Evolutionary conservation across 2,113 vertebrate genomes (phyloP), one percentile per base, ranked within the genome.

Genomic region (Spea bombifrons): DNA sequence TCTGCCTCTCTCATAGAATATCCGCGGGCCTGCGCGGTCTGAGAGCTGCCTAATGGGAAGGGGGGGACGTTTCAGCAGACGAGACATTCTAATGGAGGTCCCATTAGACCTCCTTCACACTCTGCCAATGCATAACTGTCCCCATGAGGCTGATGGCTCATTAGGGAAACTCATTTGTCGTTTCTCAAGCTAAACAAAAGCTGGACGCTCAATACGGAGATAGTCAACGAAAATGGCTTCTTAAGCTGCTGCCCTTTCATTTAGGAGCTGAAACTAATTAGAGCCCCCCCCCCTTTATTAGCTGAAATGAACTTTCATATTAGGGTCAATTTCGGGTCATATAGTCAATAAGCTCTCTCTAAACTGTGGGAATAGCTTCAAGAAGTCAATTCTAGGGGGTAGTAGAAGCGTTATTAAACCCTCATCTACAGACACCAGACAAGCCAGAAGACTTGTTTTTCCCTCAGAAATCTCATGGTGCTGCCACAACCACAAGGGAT

Each of bases 71-170:
- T 46, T 52, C 17, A 55, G 73, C 73, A 75, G 68, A 52, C 49
- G 16, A 49, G 47, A 46, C 8, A 44, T 63, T 45, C 69, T 78
- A 78, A 78, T 78, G 76, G 69, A 66, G 69, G 61, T 78, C 76
- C 68, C 59, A 78, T 76, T 76, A 76, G 75, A 30, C 65, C 8
- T 50, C 50, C 75, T 76, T 76, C 75, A 76, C 75, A 76, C 75
- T 76, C 64, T 9, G 8, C 61, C 12, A 53, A 75, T 66, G 48
- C 17, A 75, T 44, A 75, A n/a, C 65, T 57, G 75, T 67, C 75
- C 75, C 75, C 75, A 65, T 3, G 17, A 78, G 68, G 76, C 76
- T 72, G 57, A 71, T 53, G 76, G 76, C 76, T 78, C 76, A 72
- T 78, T 68, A 76, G 65, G 52, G 48, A 68, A 76, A 57, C 75